A percentile compares a stretch with the other conserved stretches of the same genome.
phyloP scores from a whole-genome alignment of 2,113 vertebrate species.

The Epinephelus cyanopodus region DNA sequence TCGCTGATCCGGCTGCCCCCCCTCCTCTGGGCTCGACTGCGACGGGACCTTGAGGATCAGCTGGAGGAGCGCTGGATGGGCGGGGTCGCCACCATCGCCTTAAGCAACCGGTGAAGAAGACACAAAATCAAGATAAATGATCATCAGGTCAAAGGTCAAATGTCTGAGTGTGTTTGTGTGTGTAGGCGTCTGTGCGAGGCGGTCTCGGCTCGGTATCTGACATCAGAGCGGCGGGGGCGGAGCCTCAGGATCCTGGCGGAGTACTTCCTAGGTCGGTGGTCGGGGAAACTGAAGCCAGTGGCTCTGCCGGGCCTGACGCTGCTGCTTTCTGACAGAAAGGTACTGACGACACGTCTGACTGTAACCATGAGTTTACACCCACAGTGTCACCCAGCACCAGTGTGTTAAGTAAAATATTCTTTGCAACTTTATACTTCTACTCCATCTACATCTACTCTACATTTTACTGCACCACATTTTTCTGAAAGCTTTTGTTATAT shows the following conservation, averaged over 20 bases:
- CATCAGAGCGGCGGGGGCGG: constrained; percentile 64
- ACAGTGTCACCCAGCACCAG: too few relatives aligned
- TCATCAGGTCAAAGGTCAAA: neutral
- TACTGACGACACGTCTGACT: neutral
- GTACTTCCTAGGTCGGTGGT: constrained; percentile 88
- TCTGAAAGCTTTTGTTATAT: too few relatives aligned
- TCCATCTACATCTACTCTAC: too few relatives aligned
- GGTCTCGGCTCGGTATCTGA: constrained; percentile 79
- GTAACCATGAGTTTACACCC: too few relatives aligned
- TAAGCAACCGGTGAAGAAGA: constrained; percentile 82
- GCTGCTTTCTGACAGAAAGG: constrained; percentile 87
- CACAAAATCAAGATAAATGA: neutral
- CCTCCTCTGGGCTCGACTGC: constrained; percentile 85
- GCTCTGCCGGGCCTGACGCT: constrained; percentile 78
- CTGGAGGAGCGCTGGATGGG: constrained; percentile 80
- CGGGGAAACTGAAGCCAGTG: constrained; percentile 84
- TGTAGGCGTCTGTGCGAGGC: constrained; percentile 83
- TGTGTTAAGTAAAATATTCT: too few relatives aligned
- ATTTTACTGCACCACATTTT: too few relatives aligned
- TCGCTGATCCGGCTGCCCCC: constrained; percentile 85
- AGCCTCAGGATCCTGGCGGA: constrained; percentile 81
- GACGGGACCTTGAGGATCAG: constrained; percentile 79
- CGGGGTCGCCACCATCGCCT: constrained; percentile 74
- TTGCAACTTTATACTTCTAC: too few relatives aligned
- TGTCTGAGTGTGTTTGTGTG: neutral